These are phyloP conservation scores for Sesamia inferens DNA, from an alignment of 2,888 invertebrate species.

Conservation along the genomic window DNA sequence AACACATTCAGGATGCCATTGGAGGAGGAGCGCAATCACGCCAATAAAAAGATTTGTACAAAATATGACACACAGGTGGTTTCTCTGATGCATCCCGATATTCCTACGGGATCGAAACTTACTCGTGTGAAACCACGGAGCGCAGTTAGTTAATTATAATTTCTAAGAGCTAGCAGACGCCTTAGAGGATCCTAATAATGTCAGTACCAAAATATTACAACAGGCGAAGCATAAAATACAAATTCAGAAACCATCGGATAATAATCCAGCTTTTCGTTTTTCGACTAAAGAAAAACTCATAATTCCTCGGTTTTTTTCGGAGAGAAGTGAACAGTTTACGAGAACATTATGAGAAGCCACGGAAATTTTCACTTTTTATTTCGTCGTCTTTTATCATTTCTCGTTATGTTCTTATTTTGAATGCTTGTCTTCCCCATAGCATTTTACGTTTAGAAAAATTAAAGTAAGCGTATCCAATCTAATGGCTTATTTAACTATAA, in stretches of 20 bases:
- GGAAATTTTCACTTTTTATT: conserved; percentile 54
- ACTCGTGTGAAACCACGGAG: too few species aligned
- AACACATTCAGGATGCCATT: too few species aligned
- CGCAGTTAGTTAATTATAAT: too few species aligned
- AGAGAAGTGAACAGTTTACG: conserved; percentile 32
- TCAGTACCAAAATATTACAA: not conserved
- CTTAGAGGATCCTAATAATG: too few species aligned
- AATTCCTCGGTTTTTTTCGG: conserved; percentile 27
- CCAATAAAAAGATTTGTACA: too few species aligned
- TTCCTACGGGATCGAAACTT: too few species aligned
- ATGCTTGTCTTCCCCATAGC: conserved; percentile 20
- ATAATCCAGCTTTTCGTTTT: conserved; percentile 21
- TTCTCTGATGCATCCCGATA: too few species aligned
- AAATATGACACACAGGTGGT: too few species aligned
- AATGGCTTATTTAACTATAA: not conserved
- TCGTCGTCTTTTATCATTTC: conserved; percentile 39
- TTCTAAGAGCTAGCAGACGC: too few species aligned
- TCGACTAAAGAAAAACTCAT: conserved; percentile 24
- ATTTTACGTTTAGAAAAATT: conserved; percentile 9
- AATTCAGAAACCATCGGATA: conserved; percentile 8
- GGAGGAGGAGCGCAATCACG: too few species aligned
- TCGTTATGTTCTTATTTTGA: conserved; percentile 29
- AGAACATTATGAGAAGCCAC: conserved; percentile 43
- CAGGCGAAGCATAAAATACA: not conserved
- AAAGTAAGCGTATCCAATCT: conserved; percentile 32